phyloP scores from a whole-genome alignment of 2,797 vertebrate species.

The Scolopax bukidnonensis region DNA sequence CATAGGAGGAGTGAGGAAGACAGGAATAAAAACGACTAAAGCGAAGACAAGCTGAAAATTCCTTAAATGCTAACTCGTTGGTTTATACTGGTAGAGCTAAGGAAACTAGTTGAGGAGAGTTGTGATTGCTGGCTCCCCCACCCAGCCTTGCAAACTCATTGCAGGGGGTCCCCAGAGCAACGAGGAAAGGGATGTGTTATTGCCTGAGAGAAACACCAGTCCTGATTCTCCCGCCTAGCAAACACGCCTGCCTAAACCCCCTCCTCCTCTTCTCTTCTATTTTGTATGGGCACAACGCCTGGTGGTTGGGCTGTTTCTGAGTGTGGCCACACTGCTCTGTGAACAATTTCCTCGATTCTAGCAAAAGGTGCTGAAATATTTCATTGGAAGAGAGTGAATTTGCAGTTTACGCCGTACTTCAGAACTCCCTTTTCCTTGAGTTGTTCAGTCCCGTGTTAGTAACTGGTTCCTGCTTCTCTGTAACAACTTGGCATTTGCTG shows the following conservation, averaged over 20 bases:
- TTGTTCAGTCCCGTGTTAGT: not conserved
- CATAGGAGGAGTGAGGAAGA: not conserved
- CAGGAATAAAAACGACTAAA: not conserved
- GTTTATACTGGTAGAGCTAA: not conserved
- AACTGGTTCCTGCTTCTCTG: not conserved
- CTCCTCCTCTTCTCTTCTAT: not conserved
- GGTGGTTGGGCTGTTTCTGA: not conserved
- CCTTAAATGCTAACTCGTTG: not conserved
- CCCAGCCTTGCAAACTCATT: not conserved
- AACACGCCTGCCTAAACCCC: not conserved
- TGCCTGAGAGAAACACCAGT: not conserved
- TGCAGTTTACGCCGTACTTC: not conserved
- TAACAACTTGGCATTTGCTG: not conserved
- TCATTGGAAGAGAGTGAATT: not conserved
- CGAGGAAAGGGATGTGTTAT: rapidly evolving
- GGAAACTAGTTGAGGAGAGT: not conserved
- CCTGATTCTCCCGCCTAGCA: not conserved
- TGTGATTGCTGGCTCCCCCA: not conserved
- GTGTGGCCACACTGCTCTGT: not conserved
- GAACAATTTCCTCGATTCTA: not conserved
- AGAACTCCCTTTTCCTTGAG: not conserved
- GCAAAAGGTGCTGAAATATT: not conserved
- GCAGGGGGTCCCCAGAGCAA: not conserved
- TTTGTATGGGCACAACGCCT: not conserved
- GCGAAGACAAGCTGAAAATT: not conserved